Conservation (phyloP, 2,797 vertebrate genomes). For the Esox masquinongy region DNA sequence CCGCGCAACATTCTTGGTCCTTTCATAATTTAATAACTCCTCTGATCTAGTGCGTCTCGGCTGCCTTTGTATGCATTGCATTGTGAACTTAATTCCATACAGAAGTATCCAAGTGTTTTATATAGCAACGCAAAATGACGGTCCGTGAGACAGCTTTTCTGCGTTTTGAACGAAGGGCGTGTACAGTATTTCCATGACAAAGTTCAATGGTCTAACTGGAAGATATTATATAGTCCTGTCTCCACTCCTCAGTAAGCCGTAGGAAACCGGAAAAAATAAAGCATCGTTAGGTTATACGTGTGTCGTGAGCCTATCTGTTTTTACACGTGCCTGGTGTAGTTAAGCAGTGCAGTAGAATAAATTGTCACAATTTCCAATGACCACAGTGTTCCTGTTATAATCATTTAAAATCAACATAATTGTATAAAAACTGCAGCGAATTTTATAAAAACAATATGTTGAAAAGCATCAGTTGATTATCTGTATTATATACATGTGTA, state of each 20-base stretch:
- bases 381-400: neutral
- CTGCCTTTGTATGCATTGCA: constrained; percentile 64
- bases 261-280: too few relatives aligned
- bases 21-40: constrained; percentile 45
- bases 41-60: constrained; percentile 55
- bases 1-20: constrained; percentile 38
- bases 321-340: neutral
- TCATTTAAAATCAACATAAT: neutral
- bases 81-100: constrained; percentile 32
- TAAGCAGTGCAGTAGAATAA: neutral
- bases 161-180: constrained; percentile 50
- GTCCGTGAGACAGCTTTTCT: neutral
- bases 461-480: too few relatives aligned
- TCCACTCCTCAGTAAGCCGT: neutral
- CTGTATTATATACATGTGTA: too few relatives aligned
- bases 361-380: neutral
- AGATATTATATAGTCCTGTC: neutral
- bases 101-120: neutral
- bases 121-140: neutral
- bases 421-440: neutral
- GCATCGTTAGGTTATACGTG: too few relatives aligned
- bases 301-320: neutral
- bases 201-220: constrained; percentile 49
- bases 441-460: neutral
- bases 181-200: constrained; percentile 49